Conservation (phyloP, 2,797 vertebrate species). For the Alfaro cultratus region DNA sequence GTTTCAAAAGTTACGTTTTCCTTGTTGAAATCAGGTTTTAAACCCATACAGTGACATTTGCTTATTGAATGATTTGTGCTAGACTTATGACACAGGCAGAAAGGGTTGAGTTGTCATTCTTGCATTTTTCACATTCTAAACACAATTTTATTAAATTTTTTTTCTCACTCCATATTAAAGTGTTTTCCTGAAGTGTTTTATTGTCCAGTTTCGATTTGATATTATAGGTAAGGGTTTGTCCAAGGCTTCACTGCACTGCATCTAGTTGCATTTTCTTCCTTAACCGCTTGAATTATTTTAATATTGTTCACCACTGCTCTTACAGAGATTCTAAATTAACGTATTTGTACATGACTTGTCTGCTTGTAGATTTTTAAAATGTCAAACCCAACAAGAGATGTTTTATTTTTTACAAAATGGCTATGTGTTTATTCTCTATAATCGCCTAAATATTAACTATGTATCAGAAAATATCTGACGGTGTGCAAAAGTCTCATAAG, state of each 20-base stretch:
- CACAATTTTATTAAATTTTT: not conserved
- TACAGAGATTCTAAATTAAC: not conserved
- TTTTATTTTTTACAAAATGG: not conserved
- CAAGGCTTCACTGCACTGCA: too few relatives aligned
- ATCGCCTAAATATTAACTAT: not conserved
- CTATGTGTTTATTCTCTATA: not conserved
- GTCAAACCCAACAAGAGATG: not conserved
- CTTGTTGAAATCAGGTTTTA: not conserved
- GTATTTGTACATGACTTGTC: not conserved
- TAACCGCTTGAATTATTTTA: not conserved
- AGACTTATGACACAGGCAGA: not conserved
- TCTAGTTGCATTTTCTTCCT: not conserved
- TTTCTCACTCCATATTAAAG: not conserved
- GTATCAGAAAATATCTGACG: not conserved
- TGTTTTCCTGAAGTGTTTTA: not conserved
- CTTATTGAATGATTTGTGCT: not conserved
- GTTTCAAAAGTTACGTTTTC: not conserved
- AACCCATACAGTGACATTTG: not conserved
- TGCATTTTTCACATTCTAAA: not conserved
- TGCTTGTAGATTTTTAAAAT: not conserved
- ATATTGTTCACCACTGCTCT: not conserved
- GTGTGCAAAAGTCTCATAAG: not conserved
- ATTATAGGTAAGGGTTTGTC: too few relatives aligned
- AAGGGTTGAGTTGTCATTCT: not conserved
- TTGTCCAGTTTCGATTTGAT: not conserved